A percentile compares a stretch with the other conserved stretches of the same genome.
Conservation (phyloP, 2,797 vertebrate species). For the Netta rufina region DNA sequence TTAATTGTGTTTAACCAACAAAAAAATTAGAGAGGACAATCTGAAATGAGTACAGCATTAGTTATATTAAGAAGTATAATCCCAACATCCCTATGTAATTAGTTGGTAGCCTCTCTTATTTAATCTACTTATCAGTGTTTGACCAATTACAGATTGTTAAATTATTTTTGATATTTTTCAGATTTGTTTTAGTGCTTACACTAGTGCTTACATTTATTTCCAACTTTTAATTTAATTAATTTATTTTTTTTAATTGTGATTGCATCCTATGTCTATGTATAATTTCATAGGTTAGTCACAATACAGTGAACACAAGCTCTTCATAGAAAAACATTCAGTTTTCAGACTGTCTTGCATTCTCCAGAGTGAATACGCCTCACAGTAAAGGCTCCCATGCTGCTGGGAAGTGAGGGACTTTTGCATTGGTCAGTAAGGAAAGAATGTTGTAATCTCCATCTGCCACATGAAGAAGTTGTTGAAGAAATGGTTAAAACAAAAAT, state of each 20-base stretch:
- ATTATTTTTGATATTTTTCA: background rate
- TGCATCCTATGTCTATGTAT: rapidly evolving
- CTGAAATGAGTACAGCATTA: background rate
- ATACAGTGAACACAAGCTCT: background rate
- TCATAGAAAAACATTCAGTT: background rate
- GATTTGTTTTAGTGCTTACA: background rate
- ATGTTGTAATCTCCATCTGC: background rate
- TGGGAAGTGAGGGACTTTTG: background rate
- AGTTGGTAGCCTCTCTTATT: background rate
- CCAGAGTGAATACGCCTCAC: background rate
- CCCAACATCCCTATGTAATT: background rate
- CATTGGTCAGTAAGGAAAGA: background rate
- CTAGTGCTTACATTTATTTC: background rate
- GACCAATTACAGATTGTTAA: background rate
- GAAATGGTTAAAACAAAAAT: background rate
- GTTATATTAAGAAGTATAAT: background rate
- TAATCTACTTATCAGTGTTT: background rate
- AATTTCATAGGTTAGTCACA: background rate
- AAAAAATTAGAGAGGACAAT: background rate
- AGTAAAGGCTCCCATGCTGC: background rate
- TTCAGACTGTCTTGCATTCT: background rate
- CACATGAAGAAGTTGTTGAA: background rate
- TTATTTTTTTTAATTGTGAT: background rate
- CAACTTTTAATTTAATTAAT: background rate
- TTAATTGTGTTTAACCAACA: background rate